Base-by-base conservation (phyloP, 2,888 invertebrate species). In the Parapristionchus giblindavisi region DNA sequence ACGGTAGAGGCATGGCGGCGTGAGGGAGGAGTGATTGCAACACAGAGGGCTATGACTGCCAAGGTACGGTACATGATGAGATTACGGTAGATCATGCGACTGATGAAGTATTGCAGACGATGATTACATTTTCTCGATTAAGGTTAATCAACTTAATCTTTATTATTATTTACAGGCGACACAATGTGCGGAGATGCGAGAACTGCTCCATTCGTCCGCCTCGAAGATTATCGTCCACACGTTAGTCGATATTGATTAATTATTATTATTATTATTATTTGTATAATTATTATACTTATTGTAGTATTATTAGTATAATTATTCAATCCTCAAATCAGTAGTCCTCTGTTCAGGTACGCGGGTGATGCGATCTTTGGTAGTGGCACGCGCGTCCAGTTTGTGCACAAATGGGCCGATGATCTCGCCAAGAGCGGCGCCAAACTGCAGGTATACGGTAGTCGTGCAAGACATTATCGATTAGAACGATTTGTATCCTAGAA, bases 361-460 rank as follows among this genome's bases (percentile, higher is more conserved):
- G 70, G 70, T 32, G 70, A 71, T 40, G 70, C 70, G 27, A 71
- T 71, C 56, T 71, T 71, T 56, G 70, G 70, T 40, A 71, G 56
- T 24, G 70, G 70, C 4, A 56, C 54, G 27, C 38, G 27, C n/a
- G 70, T 56, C 27, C 70, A 71, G 36, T 71, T 56, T 40, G 70
- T 71, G 56, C 70, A 56, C 56, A 71, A 71, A 36, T 71, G 70
- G 70, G 70, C 70, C 5, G 70, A 71, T 56, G 70, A 71, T 5
- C 24, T 71, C 56, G 38, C 56, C 27, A 71, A 56, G 70, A 34
- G 27, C 5, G 21, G 21, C 0, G 27, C 21, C 2, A 71, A 71
- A 24, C 32, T 71, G 3, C 14, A 34, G 54, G 70, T 71, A 29
- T 29, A 56, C 5, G n/a, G n/a, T n/a, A n/a, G n/a, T n/a, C n/a